phyloP scores from a whole-genome alignment of 2,113 vertebrate species.

The Calyptomena viridis region DNA sequence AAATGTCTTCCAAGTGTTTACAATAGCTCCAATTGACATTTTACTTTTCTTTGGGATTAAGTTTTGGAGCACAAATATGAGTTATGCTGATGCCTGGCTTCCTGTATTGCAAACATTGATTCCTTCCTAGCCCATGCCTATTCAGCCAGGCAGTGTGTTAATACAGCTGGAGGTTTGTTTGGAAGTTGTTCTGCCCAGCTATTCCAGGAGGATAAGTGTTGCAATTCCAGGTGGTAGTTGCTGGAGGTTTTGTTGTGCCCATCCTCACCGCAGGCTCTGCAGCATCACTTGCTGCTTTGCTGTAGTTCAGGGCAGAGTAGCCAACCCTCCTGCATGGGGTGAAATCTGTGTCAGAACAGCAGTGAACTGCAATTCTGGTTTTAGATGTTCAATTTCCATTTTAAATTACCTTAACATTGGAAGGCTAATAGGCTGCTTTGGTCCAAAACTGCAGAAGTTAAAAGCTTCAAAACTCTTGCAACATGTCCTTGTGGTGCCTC shows the following conservation, averaged over 20 bases:
- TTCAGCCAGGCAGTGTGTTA: background rate
- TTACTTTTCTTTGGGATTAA: background rate
- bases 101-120: background rate
- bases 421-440: background rate
- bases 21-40: background rate
- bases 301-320: background rate
- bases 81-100: background rate
- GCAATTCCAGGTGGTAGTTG: background rate
- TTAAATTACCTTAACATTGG: background rate
- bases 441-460: background rate
- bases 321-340: background rate
- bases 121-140: background rate
- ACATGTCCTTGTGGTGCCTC: background rate
- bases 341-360: background rate
- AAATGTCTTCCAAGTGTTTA: background rate
- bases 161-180: background rate
- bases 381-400: background rate
- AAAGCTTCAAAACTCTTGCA: background rate
- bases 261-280: background rate
- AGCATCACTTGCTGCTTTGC: background rate
- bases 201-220: background rate
- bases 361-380: background rate
- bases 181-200: background rate
- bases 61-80: background rate
- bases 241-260: background rate